Evolutionary conservation across 2,113 vertebrate genomes (phyloP).

Genomic region (Microcebus ravelobensis): DNA sequence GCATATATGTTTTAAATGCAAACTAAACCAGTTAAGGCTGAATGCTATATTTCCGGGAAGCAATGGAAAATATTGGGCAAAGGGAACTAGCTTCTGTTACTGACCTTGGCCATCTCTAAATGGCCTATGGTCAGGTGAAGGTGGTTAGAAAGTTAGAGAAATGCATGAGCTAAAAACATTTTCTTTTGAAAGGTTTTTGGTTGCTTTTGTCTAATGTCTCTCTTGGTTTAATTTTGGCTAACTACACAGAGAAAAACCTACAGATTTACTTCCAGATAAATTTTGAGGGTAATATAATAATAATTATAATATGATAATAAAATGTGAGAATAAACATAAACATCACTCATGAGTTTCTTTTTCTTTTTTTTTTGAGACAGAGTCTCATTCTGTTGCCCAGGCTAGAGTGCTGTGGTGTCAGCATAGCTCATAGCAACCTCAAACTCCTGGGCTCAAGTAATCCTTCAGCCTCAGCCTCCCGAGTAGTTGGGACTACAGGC

Average conservation of each 20-base stretch:
- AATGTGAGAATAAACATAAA: background rate
- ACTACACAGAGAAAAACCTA: conserved; percentile 19
- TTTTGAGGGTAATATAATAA: background rate
- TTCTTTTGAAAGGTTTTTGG: conserved; percentile 18
- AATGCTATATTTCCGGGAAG: background rate
- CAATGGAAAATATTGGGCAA: background rate
- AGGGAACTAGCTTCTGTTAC: background rate
- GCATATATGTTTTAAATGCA: background rate
- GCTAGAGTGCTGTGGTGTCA: no score
- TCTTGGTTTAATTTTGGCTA: background rate
- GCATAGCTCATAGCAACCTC: no score
- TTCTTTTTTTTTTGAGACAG: no score
- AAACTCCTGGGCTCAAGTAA: no score
- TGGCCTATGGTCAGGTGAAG: background rate
- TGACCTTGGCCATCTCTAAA: background rate
- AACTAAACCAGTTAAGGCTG: background rate
- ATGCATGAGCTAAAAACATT: conserved; percentile 22
- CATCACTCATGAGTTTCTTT: background rate
- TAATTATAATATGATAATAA: background rate
- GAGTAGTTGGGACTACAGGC: no score
- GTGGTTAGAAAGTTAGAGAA: background rate
- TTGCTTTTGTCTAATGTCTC: background rate
- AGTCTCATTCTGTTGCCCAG: no score
- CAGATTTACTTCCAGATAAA: conserved; percentile 57
- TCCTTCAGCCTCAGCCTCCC: no score